Evolutionary conservation across 2,797 vertebrate species (phyloP), one percentile per base, ranked within the genome.

Genomic region (Discoglossus pictus): DNA sequence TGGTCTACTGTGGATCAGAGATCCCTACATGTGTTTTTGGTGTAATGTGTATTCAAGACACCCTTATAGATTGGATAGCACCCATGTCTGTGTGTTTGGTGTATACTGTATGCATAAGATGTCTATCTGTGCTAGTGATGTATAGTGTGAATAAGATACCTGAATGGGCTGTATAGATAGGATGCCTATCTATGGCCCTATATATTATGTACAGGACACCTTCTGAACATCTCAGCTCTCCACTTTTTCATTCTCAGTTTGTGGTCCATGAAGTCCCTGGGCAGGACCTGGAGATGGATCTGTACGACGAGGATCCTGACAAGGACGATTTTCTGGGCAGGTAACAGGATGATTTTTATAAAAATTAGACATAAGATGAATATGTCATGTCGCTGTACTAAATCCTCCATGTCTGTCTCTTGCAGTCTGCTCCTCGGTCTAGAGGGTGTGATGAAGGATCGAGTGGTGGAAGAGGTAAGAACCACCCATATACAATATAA

Each of bases 321-420:
- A 95, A 90, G 81, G 97, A 99, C n/a, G 97, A 99, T 80, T 91
- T 92, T 66, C 83, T 99, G 74, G 97, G 97, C 83, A 90, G 82
- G 97, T 99, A 75, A 86, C 7, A 2, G 3, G n/a, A n/a, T 8
- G 27, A 4, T 8, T 31, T 31, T 31, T 31, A 8, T 4, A 31
- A 8, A 4, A 31, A 8, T 4, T 4, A 8, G 27, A 8, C 4
- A 8, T 31, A 8, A 8, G 27, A 8, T 4, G 27, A 8, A 8
- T 4, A 8, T 31, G 27, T 31, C 27, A 31, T 8, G 4, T 31
- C 27, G 27, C 8, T 4, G 27, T n/a, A n/a, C n/a, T 8, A 31
- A 31, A 31, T 7, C 4, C 25, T 34, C 15, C 8, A 12, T 42
- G 7, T 34, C 24, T 76, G 63, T 73, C 27, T 52, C 48, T 74